phyloP scores from a whole-genome alignment of 2,888 invertebrate species.

The Drosophila leonis region DNA sequence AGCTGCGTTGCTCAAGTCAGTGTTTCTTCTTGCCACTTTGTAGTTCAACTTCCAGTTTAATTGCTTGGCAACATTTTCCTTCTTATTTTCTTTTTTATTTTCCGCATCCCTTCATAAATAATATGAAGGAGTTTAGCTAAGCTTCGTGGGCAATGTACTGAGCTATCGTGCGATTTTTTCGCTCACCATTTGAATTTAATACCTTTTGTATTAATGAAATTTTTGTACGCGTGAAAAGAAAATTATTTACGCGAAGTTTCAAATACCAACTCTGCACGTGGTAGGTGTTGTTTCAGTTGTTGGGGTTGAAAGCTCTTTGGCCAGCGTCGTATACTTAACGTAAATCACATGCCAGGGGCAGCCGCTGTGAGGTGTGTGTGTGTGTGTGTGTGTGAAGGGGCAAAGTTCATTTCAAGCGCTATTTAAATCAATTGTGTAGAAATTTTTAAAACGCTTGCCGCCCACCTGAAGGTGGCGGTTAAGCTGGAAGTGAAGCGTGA shows the following conservation, averaged over 20 bases:
- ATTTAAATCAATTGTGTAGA: slow-evolving; percentile 79
- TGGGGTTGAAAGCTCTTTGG: slow-evolving; percentile 12
- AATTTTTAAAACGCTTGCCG: slow-evolving; percentile 60
- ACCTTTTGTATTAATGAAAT: slow-evolving; percentile 66
- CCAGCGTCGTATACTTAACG: slow-evolving; percentile 49
- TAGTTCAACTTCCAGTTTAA: slow-evolving; percentile 37
- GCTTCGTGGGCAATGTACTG: not conserved
- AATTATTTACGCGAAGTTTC: slow-evolving; percentile 52
- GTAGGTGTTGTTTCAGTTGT: slow-evolving; percentile 12
- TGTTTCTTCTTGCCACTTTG: slow-evolving; percentile 30
- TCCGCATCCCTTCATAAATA: slow-evolving; percentile 31
- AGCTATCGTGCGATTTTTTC: slow-evolving; percentile 26
- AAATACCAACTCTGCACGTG: slow-evolving; percentile 30
- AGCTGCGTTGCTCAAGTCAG: slow-evolving; percentile 16
- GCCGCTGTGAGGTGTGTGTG: not conserved
- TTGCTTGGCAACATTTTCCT: slow-evolving; percentile 42
- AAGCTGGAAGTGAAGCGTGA: slow-evolving; percentile 65
- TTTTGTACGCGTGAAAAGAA: slow-evolving; percentile 53
- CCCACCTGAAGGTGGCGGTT: slow-evolving; percentile 29
- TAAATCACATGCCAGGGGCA: slow-evolving; percentile 44
- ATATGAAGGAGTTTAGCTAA: slow-evolving; percentile 12
- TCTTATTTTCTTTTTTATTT: not conserved
- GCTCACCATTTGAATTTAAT: slow-evolving; percentile 53
- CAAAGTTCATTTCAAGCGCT: slow-evolving; percentile 56
- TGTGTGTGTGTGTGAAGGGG: slow-evolving; percentile 7